Percentiles rank a stretch among this genome's conserved stretches.
Evolutionary conservation across 1,140 invertebrate species (phyloP).

Genomic region (Dinoponera quadriceps): DNA sequence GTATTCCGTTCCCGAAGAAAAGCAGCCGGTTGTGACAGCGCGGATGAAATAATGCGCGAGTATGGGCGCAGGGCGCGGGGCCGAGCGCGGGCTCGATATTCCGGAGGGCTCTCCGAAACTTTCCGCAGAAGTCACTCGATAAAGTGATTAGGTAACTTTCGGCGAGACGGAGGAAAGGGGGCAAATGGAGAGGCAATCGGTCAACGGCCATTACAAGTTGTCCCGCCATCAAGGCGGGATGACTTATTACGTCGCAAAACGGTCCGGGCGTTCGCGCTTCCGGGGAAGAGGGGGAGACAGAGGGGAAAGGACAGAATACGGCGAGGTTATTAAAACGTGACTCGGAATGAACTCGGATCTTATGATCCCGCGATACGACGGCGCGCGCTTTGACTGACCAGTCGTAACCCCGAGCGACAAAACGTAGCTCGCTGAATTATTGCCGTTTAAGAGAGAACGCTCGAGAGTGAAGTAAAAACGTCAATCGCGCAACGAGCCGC

Average conservation of each 20-base stretch:
- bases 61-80: constrained; percentile 59
- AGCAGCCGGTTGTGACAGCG: constrained; percentile 69
- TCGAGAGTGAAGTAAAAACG: too few relatives aligned
- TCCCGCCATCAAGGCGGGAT: constrained; percentile 61
- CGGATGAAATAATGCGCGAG: constrained; percentile 73
- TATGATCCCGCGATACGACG: neutral
- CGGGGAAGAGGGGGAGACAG: neutral
- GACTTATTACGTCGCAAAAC: constrained; percentile 65
- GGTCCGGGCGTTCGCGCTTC: constrained; percentile 39
- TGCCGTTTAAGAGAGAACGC: neutral
- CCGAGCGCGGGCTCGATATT: constrained; percentile 47
- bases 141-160: constrained; percentile 82
- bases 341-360: constrained; percentile 1
- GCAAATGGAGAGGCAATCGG: constrained; percentile 67
- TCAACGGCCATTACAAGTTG: constrained; percentile 72
- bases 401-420: neutral
- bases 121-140: constrained; percentile 77
- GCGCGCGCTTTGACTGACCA: neutral
- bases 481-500: too few relatives aligned
- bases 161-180: constrained; percentile 62
- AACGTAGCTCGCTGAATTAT: neutral
- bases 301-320: neutral
- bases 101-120: constrained; percentile 64
- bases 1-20: constrained; percentile 75
- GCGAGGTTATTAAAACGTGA: constrained; percentile 33